A percentile compares a stretch with the other conserved stretches of the same genome.
phyloP scores from a whole-genome alignment of 2,888 invertebrate species.

The Carpatolechia fugitivella region DNA sequence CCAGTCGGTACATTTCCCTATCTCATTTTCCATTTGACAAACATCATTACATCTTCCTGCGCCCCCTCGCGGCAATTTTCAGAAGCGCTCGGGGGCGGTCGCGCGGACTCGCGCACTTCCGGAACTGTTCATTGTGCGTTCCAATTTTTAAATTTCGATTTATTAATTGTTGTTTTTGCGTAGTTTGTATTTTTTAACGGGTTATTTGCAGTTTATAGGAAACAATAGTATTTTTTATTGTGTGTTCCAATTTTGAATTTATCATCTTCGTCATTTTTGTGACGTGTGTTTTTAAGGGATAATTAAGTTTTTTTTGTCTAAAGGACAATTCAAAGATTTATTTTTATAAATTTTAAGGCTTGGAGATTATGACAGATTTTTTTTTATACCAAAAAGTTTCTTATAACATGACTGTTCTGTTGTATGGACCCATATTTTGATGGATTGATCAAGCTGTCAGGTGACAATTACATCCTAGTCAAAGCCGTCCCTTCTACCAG shows the following conservation, averaged over 20 bases:
- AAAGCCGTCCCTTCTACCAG: neutral
- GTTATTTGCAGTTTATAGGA: neutral
- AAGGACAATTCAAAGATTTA: too few species aligned
- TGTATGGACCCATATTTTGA: too few species aligned
- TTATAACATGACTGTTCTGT: too few species aligned
- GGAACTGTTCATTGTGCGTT: conserved; percentile 9
- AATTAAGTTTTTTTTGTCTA: too few species aligned
- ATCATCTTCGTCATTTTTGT: too few species aligned
- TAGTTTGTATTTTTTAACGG: neutral
- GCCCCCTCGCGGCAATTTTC: conserved; percentile 58
- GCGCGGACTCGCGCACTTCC: conserved; percentile 26
- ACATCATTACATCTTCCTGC: conserved; percentile 77
- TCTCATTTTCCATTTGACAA: conserved; percentile 80
- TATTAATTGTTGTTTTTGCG: neutral
- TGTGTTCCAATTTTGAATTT: too few species aligned
- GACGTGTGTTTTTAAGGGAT: too few species aligned
- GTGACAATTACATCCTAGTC: neutral
- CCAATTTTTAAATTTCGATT: conserved; percentile 13
- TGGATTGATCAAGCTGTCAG: too few species aligned
- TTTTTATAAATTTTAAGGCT: too few species aligned
- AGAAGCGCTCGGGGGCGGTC: conserved; percentile 56
- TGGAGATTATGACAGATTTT: too few species aligned
- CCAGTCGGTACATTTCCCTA: conserved; percentile 71
- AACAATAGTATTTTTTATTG: too few species aligned
- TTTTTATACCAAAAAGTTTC: too few species aligned